Evolutionary conservation across 2,113 vertebrate genomes (phyloP), one percentile per base, ranked within the genome.

Genomic region (Acrocephalus arundinaceus): DNA sequence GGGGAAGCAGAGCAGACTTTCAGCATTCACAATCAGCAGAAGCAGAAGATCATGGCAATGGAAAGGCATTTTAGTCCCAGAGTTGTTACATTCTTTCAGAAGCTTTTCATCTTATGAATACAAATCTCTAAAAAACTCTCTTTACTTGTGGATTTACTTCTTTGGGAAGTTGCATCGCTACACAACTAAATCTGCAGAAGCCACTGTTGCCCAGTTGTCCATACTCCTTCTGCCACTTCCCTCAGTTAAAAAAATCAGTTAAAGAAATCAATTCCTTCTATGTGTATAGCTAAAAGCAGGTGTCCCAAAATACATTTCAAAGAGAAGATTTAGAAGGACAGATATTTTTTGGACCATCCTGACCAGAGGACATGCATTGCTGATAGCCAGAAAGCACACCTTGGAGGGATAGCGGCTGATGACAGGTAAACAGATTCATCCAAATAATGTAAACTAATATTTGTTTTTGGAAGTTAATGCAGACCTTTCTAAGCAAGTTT

Each of bases 11-110:
- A 87, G 71, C n/a, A 93, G 92, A 55, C 62, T 85, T 90, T 19
- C 76, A 95, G 93, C 90, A 97, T 94, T 79, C 80, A 84, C 90
- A 97, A 94, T 80, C 87, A 92, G 80, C 33, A 91, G 80, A 74
- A 95, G 75, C 35, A 94, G 91, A 90, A 89, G 89, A 92, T 87
- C 77, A 57, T 78, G 90, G 89, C 74, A 91, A 78, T 45, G 55
- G 85, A 87, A 95, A 95, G 48, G 61, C 84, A 70, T 49, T 86
- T 89, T 61, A 94, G 89, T 87, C 86, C 75, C 92, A 66, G 82
- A 89, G 52, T 87, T 85, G 75, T 62, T 93, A 61, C 28, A 85
- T 88, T 94, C 63, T 81, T 88, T 90, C 68, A 71, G 67, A 87
- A 73, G 80, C 72, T 94, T 92, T 90, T 87, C 85, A 90, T 79